These are phyloP conservation scores for Alectoris magna DNA, from an alignment of 2,797 vertebrate genomes.

Conservation along the genomic window DNA sequence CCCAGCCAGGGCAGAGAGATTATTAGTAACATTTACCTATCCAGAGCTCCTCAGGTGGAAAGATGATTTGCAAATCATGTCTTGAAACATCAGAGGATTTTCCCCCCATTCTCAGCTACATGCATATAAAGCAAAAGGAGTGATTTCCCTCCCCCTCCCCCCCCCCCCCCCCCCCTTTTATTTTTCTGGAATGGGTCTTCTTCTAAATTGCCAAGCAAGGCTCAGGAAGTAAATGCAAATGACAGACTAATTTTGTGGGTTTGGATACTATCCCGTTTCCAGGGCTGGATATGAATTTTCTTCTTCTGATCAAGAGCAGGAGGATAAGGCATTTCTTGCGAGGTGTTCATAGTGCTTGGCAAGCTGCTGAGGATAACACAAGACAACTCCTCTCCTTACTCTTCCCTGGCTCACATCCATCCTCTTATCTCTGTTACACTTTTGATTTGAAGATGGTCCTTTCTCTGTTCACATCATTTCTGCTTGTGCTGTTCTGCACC, in stretches of 20 bases:
- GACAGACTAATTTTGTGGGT: neutral
- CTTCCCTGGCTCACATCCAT: neutral
- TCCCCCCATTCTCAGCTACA: neutral
- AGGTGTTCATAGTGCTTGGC: neutral
- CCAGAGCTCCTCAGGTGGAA: neutral
- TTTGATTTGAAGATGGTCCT: neutral
- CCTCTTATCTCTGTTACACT: neutral
- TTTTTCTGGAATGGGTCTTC: neutral
- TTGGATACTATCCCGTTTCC: neutral
- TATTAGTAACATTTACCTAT: neutral
- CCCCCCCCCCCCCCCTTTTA: neutral
- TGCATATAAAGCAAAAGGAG: neutral
- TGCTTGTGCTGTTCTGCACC: neutral
- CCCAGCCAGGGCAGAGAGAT: neutral
- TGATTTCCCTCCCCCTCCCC: neutral
- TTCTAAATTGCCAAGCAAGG: neutral
- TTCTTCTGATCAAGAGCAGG: neutral
- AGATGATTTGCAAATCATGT: neutral
- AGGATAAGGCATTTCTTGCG: neutral
- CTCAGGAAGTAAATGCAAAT: neutral
- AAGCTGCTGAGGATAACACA: neutral
- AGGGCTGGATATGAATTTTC: neutral
- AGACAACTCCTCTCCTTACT: neutral
- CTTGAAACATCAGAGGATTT: neutral
- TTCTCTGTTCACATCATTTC: neutral